These are phyloP conservation scores for Aurelia coerulea DNA, from an alignment of 30 jellyfish, hydroid and myxozoan genomes.

Conservation along the genomic window DNA sequence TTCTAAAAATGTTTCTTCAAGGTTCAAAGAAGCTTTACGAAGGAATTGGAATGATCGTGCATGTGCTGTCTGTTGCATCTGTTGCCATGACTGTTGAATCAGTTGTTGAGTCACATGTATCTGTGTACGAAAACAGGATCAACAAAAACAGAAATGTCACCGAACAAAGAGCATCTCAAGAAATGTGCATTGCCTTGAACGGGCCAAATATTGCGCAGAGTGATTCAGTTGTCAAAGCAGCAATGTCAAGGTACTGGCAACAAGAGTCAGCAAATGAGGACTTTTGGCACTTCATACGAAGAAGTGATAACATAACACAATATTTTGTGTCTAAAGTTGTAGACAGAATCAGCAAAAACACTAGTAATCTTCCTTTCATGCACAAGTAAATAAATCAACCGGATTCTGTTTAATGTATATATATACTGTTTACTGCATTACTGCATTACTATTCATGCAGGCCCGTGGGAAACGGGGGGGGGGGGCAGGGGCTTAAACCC, in stretches of 20 bases:
- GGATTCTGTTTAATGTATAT: too few species aligned
- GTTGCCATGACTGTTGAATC: constrained; percentile 52
- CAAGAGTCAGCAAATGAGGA: not conserved
- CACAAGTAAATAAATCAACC: not conserved
- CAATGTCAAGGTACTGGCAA: constrained; percentile 8
- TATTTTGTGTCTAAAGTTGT: not conserved
- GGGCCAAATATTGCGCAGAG: constrained; percentile 26
- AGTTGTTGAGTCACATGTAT: constrained; percentile 32
- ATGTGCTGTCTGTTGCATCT: constrained; percentile 28
- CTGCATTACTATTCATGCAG: too few species aligned
- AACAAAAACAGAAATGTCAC: constrained; percentile 21
- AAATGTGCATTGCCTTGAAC: constrained; percentile 32
- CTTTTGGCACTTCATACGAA: constrained; percentile 27
- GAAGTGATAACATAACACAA: not conserved
- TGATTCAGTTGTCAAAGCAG: constrained; percentile 9
- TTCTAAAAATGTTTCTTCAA: constrained; percentile 8
- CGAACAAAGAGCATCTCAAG: constrained; percentile 33
- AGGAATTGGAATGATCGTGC: constrained; percentile 21
- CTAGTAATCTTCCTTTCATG: not conserved
- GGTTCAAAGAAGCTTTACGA: constrained; percentile 7
- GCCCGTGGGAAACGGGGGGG: too few species aligned
- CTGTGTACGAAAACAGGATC: constrained; percentile 15
- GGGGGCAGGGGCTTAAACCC: too few species aligned
- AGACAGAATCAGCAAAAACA: not conserved
- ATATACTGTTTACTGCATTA: too few species aligned